Base-by-base conservation (phyloP, 1,140 invertebrate genomes). In the Brachionus rubens region DNA sequence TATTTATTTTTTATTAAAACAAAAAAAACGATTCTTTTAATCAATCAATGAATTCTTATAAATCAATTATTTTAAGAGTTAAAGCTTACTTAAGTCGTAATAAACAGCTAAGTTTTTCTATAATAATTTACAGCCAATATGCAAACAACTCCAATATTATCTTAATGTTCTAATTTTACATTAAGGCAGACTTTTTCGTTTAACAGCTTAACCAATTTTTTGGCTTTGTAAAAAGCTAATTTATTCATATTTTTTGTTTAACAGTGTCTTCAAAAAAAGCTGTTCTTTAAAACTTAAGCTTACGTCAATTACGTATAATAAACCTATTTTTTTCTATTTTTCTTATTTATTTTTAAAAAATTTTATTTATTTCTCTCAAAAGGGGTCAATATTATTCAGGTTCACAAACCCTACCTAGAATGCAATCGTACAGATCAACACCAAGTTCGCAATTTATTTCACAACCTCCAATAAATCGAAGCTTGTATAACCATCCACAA, bases 341-440 rank as follows among this genome's bases (percentile, higher is more conserved):
- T 33, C 6, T 59, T 36, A 36, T 59, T 59, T 59, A 33, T 33
- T 30, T 30, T 3, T 56, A 14, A 9, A 33, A n/a, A 59, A n/a
- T 12, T 33, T 59, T 33, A 2, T 30, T 65, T 12, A 28, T 14
- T 41, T 65, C 19, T 62, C 16, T 19, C 43, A 43, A 30, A 21
- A 65, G 59, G 43, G 40, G 59, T 24, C 19, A 43, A 4, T 3
- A 21, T 7, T 65, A 65, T 41, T 65, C 59, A 43, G 59, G 59
- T 12, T 65, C 59, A 65, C 33, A 65, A 43, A 65, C 59, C 5
- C n/a, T 43, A 14, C 59, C 59, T 24, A 65, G 59, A 65, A 65
- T 65, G 59, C 59, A 65, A 21, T 24, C 59, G 10, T 43, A 65
- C 26, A 65, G 24, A 19, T 24, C 40, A 43, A 43, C 36, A 43